Conservation (phyloP, 2,797 vertebrate genomes). For the Cossypha dichroa region DNA sequence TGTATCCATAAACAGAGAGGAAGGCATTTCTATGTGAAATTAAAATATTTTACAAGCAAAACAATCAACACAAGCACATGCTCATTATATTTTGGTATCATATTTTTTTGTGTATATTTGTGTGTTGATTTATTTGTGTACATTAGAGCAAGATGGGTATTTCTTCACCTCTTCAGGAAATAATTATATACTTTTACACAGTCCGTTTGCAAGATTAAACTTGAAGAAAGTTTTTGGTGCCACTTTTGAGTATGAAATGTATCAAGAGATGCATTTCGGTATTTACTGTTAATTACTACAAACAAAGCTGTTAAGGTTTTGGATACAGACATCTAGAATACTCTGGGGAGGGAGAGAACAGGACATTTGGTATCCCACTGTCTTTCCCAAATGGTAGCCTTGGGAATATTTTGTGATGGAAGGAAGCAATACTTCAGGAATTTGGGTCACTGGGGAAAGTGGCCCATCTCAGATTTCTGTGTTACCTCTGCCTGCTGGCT, state of each 20-base stretch:
- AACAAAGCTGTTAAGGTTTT: background rate
- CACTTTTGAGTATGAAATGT: background rate
- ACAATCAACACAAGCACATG: background rate
- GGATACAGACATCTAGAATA: background rate
- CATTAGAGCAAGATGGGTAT: background rate
- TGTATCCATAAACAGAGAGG: background rate
- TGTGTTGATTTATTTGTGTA: background rate
- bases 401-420: background rate
- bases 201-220: background rate
- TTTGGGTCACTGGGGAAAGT: background rate
- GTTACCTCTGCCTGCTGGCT: background rate
- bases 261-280: background rate
- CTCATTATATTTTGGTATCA: background rate
- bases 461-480: background rate
- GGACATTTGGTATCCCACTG: background rate
- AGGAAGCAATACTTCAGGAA: background rate
- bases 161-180: background rate
- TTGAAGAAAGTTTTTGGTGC: background rate
- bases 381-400: accelerated
- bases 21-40: background rate
- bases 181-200: background rate
- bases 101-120: background rate
- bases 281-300: background rate
- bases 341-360: background rate
- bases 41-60: background rate